These are phyloP conservation scores for Apaloderma vittatum DNA, from an alignment of 2,113 vertebrate genomes.

Conservation along the genomic window DNA sequence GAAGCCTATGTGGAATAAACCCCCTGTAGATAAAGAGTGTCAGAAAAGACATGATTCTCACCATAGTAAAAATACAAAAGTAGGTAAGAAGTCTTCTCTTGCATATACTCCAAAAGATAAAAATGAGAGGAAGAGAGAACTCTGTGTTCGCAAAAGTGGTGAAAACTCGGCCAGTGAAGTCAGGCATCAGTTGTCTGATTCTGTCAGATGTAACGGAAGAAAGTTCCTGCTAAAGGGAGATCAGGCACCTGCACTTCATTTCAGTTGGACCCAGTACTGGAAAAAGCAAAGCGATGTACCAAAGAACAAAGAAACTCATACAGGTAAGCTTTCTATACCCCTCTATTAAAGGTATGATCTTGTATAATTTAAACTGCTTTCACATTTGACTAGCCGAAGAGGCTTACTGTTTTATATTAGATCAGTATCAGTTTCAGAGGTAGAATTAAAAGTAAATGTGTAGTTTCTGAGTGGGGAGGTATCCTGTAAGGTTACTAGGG, in stretches of 20 bases:
- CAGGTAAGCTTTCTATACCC: constrained; percentile 80
- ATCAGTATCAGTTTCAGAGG: background rate
- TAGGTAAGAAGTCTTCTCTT: constrained; percentile 66
- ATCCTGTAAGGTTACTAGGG: background rate
- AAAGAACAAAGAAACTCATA: constrained; percentile 96
- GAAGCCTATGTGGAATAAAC: constrained; percentile 80
- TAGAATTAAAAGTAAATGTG: background rate
- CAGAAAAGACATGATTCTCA: constrained; percentile 77
- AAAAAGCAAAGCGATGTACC: constrained; percentile 85
- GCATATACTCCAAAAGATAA: constrained; percentile 73
- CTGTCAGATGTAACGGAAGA: constrained; percentile 73
- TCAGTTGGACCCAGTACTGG: constrained; percentile 79
- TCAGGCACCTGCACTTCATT: constrained; percentile 76
- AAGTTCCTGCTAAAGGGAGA: constrained; percentile 77
- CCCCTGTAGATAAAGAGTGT: constrained; percentile 78
- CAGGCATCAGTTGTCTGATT: constrained; percentile 65
- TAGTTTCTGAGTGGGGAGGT: background rate
- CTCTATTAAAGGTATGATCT: background rate
- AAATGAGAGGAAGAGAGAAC: constrained; percentile 74
- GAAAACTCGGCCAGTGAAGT: constrained; percentile 52
- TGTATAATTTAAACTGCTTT: background rate
- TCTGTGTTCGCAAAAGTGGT: constrained; percentile 48
- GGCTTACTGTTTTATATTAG: background rate
- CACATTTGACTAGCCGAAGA: background rate
- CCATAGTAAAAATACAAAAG: constrained; percentile 62